Evolutionary conservation across 2,888 invertebrate genomes (phyloP).

Genomic region (Drosophila cognata): DNA sequence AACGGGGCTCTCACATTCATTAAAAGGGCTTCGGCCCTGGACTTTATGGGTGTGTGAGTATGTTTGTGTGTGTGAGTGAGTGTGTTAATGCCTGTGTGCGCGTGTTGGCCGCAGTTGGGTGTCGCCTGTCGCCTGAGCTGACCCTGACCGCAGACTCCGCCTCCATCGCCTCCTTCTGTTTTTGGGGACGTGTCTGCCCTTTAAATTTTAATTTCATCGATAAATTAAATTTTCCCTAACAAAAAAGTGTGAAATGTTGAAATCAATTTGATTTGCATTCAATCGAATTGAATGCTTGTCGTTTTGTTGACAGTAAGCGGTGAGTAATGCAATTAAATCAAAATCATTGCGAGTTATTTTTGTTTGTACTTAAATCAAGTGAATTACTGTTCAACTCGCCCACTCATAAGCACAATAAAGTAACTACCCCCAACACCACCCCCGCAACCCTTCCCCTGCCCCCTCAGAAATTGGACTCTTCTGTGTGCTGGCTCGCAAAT

Average conservation of each 20-base stretch:
- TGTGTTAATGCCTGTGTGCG: not conserved
- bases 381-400: conserved; percentile 64
- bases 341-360: conserved; percentile 72
- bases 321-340: conserved; percentile 81
- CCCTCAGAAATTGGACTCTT: not conserved
- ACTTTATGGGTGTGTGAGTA: conserved; percentile 25
- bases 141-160: not conserved
- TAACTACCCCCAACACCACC: not conserved
- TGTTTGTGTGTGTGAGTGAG: not conserved
- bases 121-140: not conserved
- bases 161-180: not conserved
- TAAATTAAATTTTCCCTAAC: conserved; percentile 44
- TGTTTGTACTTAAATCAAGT: conserved; percentile 66
- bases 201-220: conserved; percentile 59
- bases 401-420: conserved; percentile 31
- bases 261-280: conserved; percentile 78
- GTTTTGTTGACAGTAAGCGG: conserved; percentile 73
- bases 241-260: conserved; percentile 65
- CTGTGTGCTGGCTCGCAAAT: conserved; percentile 27
- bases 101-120: conserved; percentile 10
- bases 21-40: conserved; percentile 62
- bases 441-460: not conserved
- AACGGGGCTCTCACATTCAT: conserved; percentile 73
- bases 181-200: conserved; percentile 18
- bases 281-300: conserved; percentile 77